A percentile compares a stretch with the other conserved stretches of the same genome.
These are phyloP conservation scores for Menura novaehollandiae DNA, from an alignment of 2,113 vertebrate species.

Conservation along the genomic window DNA sequence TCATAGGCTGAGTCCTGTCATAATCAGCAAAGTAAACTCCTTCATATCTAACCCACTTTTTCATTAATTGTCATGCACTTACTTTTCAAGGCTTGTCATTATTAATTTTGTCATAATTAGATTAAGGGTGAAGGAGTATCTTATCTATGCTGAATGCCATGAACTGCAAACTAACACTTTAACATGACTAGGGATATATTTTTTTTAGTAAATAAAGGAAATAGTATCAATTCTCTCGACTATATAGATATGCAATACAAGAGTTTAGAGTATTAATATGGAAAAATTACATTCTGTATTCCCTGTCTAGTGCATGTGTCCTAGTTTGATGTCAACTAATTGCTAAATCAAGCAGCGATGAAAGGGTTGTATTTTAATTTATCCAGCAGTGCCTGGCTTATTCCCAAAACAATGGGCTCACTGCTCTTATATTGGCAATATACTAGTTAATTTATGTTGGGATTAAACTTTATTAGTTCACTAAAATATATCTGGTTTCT, in stretches of 20 bases:
- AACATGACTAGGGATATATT: neutral
- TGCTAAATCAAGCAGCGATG: slow-evolving; percentile 18
- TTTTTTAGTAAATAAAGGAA: neutral
- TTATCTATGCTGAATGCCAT: neutral
- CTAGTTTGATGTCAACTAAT: neutral
- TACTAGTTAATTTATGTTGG: neutral
- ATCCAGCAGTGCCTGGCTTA: neutral
- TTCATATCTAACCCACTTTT: neutral
- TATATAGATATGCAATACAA: neutral
- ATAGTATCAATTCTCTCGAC: neutral
- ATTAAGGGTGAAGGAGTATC: neutral
- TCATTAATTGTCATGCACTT: neutral
- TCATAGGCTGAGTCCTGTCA: neutral
- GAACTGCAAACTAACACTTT: neutral
- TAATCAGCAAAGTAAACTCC: neutral
- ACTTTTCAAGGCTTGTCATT: neutral
- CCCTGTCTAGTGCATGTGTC: neutral
- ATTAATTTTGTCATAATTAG: slow-evolving; percentile 6
- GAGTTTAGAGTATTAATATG: neutral
- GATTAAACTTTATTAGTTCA: neutral
- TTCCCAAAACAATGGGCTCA: neutral
- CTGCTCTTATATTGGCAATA: neutral
- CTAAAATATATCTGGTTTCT: neutral
- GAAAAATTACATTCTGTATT: neutral
- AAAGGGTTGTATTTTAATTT: neutral